Evolutionary conservation across 1,140 invertebrate genomes (phyloP), one percentile per base, ranked within the genome.

Genomic region (Monomorium pharaonis): DNA sequence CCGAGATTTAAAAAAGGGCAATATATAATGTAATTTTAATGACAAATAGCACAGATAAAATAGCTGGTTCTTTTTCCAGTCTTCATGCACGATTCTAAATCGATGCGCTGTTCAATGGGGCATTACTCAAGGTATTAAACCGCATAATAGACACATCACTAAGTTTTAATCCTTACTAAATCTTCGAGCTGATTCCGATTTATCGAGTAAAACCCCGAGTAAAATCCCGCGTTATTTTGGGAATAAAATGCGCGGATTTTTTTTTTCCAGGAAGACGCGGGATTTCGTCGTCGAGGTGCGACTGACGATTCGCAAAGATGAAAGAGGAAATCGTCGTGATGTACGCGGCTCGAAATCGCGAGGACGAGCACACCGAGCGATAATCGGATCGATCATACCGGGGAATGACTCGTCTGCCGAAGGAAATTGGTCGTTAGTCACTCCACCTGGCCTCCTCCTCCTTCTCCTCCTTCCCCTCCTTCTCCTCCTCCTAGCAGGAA

Each of bases 341-440:
- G 81, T 84, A 63, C 69, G 67, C 58, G 47, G 49, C 49, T 65
- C 60, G 80, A 76, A 84, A 84, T 86, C 80, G 65, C 77, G 62
- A 58, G 80, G 42, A 84, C 65, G 77, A 51, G 42, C 76, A 83
- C 49, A 54, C 72, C 44, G 70, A 56, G 83, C 84, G 72, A 87
- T 86, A 89, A 89, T 88, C 86, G 86, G 65, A 85, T 89, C 86
- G 86, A 72, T 88, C 86, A 86, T 85, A 86, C 75, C 58, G 51
- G 72, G 77, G 83, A 84, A 86, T 86, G 80, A 86, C 80, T 86
- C 87, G 83, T 75, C 78, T 85, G 75, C 70, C 75, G 88, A 86
- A 86, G 87, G 87, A 90, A 90, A 90, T 88, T 88, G 88, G 83
- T 84, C 87, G 84, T 90, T 90, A 90, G 78, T 88, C 78, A 86